Conservation (phyloP, 2,888 invertebrate species). For the Ligdia adustata region DNA sequence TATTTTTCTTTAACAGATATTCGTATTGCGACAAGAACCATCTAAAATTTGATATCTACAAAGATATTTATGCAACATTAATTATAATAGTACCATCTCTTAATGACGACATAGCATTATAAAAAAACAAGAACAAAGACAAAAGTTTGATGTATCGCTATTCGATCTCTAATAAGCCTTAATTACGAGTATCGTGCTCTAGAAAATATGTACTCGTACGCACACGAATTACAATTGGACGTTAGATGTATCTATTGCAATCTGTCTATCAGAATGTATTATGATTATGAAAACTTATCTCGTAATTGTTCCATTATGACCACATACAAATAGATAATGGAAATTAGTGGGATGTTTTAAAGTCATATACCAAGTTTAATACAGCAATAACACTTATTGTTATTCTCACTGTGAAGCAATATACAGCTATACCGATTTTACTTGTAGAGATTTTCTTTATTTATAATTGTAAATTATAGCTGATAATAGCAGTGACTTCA, state of each 20-base stretch:
- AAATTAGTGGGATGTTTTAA: background rate
- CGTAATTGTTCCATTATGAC: slow-evolving; percentile 1
- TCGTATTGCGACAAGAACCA: no score
- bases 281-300: slow-evolving; percentile 11
- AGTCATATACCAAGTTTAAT: no score
- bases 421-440: no score
- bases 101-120: slow-evolving; percentile 9
- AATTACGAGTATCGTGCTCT: slow-evolving; percentile 24
- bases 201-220: background rate
- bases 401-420: no score
- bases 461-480: no score
- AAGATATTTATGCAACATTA: background rate
- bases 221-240: slow-evolving; percentile 10
- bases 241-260: slow-evolving; percentile 16
- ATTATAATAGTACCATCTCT: slow-evolving; percentile 14
- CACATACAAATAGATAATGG: slow-evolving; percentile 7
- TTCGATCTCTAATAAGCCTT: slow-evolving; percentile 28
- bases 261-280: slow-evolving; percentile 18
- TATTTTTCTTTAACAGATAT: no score
- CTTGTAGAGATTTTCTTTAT: no score
- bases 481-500: no score
- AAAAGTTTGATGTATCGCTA: slow-evolving; percentile 33
- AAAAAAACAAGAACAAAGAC: slow-evolving; percentile 25
- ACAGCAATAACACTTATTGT: no score
- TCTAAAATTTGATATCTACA: no score